Base-by-base conservation (phyloP, 1,140 invertebrate genomes). In the Cataglyphis hispanica region DNA sequence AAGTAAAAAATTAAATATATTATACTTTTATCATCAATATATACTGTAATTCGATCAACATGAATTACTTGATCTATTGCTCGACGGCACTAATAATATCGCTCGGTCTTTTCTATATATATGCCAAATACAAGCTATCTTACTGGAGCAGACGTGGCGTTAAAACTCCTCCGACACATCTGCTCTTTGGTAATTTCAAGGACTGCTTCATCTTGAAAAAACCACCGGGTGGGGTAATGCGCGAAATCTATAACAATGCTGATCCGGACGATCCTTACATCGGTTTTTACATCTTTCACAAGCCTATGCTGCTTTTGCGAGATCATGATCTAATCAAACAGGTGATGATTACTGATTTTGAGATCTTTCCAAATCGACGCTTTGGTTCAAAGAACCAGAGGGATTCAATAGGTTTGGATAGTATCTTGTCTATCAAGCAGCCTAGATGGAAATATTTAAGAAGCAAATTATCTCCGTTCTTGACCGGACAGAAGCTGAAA, bases 401-500 rank as follows among this genome's bases (percentile, higher is more conserved):
- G 8, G 93, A 94, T 84, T 78, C 89, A 0, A 66, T 92, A 7
- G 91, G 91, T 19, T 58, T 92, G 2, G 53, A 90, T 0, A 93
- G 92, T 87, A 84, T 94, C n/a, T 72, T 94, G 0, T 74, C 85
- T 0, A 91, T 94, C 7, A 85, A 91, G 5, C 89, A 92, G 11
- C 92, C 93, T 1, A 63, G 67, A 27, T 94, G 92, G 92, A 94
- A 91, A 78, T 93, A 95, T 85, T 92, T 95, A 19, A 88, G 96
- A 25, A 92, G 88, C 25, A 94, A 94, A 77, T 89, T 96, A 80
- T 93, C 95, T 0, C 93, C 95, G 22, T 87, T 93, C 13, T 94
- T 96, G 58, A 95, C 95, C 0, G 94, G 93, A n/a, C 93, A 95
- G 0, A 96, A 95, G 46, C 87, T 96, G 22, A 94, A 94, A 10